Evolutionary conservation across 2,113 vertebrate genomes (phyloP).

Genomic region (Spheniscus mendiculus): DNA sequence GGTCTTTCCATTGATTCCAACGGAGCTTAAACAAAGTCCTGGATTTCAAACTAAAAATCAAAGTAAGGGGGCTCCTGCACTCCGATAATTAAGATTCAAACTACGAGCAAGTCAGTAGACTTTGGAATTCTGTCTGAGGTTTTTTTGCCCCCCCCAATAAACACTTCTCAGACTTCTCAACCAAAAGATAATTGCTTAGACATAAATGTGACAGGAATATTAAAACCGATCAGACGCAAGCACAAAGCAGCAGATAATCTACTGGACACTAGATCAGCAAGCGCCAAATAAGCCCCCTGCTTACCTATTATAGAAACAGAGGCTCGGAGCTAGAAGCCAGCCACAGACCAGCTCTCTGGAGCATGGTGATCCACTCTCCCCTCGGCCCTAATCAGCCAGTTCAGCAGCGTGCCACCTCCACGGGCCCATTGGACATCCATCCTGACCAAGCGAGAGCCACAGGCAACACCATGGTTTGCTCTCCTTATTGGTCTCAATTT

Average conservation of each 20-base stretch:
- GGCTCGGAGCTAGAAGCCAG: neutral
- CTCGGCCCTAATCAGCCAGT: neutral
- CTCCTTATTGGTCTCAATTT: neutral
- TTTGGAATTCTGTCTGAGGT: neutral
- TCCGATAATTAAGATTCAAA: neutral
- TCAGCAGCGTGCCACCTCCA: neutral
- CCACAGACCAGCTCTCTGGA: neutral
- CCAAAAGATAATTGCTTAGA: neutral
- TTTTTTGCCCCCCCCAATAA: neutral
- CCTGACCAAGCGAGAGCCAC: neutral
- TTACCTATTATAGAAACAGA: rapidly evolving
- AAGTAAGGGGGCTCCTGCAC: neutral
- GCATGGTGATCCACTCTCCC: rapidly evolving
- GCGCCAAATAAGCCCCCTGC: neutral
- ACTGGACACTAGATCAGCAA: neutral
- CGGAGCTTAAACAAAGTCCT: neutral
- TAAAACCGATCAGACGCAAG: neutral
- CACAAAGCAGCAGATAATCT: neutral
- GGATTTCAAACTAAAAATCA: neutral
- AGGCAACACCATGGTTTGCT: neutral
- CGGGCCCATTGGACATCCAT: neutral
- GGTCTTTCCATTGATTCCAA: neutral
- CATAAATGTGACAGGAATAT: neutral
- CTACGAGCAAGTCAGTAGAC: rapidly evolving
- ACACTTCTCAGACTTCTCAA: neutral